Evolutionary conservation across 2,797 vertebrate species (phyloP).

Genomic region (Ctenopoma multispine): DNA sequence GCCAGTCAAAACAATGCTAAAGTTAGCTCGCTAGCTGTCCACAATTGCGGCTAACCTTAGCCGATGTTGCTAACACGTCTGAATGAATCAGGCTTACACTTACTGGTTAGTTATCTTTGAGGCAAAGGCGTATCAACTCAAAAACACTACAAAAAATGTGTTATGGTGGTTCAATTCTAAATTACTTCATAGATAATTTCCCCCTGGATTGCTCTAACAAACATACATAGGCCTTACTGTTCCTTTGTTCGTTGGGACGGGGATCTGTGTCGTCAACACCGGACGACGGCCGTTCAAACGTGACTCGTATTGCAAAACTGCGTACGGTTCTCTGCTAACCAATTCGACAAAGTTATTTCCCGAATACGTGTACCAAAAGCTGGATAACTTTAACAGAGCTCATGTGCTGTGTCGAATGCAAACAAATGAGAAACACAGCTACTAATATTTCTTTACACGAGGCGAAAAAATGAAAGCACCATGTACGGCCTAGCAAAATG

Average conservation of each 20-base stretch:
- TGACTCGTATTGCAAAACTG: conserved; percentile 49
- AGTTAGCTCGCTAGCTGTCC: conserved; percentile 37
- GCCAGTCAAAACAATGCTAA: conserved; percentile 28
- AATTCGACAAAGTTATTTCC: neutral
- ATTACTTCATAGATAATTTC: neutral
- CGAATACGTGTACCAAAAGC: neutral
- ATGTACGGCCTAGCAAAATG: conserved; percentile 71
- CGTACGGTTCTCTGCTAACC: conserved; percentile 9
- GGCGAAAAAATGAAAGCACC: conserved; percentile 41
- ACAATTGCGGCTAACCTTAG: conserved; percentile 60
- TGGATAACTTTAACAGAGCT: neutral
- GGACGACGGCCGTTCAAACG: conserved; percentile 47
- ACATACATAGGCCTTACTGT: conserved; percentile 37
- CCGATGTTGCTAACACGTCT: conserved; percentile 45
- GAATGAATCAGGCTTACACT: conserved; percentile 31
- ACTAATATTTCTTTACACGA: conserved; percentile 34
- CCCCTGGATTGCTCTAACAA: neutral
- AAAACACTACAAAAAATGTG: neutral
- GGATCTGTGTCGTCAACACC: conserved; percentile 68
- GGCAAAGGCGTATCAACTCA: neutral
- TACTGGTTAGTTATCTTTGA: neutral
- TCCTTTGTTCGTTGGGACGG: conserved; percentile 78
- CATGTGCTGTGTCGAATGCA: neutral
- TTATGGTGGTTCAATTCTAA: neutral
- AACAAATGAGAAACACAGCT: neutral